Conservation (phyloP, 2,888 invertebrate genomes). For the Euclidia mi region DNA sequence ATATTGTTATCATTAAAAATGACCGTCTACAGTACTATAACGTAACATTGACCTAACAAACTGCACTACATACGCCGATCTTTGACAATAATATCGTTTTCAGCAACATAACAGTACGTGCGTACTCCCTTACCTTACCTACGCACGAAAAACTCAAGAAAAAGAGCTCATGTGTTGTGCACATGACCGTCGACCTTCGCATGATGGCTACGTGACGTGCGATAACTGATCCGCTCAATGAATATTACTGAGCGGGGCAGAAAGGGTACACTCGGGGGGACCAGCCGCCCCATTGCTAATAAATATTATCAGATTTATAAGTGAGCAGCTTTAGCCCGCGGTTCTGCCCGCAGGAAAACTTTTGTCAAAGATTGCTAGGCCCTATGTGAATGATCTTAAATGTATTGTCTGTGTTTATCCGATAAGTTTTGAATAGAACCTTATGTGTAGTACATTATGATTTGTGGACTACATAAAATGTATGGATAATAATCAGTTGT, state of each 20-base stretch:
- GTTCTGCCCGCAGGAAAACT: neutral
- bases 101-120: neutral
- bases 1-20: too few species aligned
- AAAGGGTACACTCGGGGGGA: constrained; percentile 7
- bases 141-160: neutral
- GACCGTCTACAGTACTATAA: too few species aligned
- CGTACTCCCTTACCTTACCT: neutral
- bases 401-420: too few species aligned
- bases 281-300: constrained; percentile 15
- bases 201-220: constrained; percentile 20
- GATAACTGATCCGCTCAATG: constrained; percentile 22
- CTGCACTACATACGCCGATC: too few species aligned
- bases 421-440: too few species aligned
- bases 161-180: neutral
- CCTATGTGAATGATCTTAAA: too few species aligned
- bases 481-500: too few species aligned
- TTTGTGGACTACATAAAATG: too few species aligned
- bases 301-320: constrained; percentile 20
- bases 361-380: too few species aligned
- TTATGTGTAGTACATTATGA: too few species aligned
- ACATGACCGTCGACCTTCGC: constrained; percentile 3
- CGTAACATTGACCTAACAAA: too few species aligned
- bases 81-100: too few species aligned
- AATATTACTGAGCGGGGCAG: constrained; percentile 16
- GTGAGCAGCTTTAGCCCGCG: neutral